Conservation (phyloP, 1,140 invertebrate species). For the Bombus affinis region DNA sequence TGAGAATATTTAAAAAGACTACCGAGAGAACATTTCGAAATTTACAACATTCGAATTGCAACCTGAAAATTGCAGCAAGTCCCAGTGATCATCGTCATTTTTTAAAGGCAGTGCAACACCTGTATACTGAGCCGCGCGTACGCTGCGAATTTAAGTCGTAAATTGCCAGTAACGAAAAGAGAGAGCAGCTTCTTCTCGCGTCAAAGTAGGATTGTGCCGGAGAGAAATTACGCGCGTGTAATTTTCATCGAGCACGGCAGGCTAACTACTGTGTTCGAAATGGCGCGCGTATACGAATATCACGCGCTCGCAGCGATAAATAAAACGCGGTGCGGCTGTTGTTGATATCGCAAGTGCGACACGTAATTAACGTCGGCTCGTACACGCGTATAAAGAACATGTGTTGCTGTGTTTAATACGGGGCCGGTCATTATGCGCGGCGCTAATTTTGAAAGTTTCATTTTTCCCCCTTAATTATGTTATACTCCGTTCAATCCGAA, state of each 20-base stretch:
- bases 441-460: conserved; percentile 35
- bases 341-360: conserved; percentile 52
- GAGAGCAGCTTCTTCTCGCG: neutral
- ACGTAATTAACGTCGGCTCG: conserved; percentile 47
- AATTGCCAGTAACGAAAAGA: neutral
- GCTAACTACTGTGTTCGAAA: neutral
- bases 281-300: conserved; percentile 4
- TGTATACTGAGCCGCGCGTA: neutral
- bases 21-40: neutral
- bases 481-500: conserved; percentile 3
- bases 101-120: neutral
- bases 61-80: neutral
- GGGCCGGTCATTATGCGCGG: neutral
- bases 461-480: conserved; percentile 21
- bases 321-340: conserved; percentile 39
- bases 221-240: conserved; percentile 21
- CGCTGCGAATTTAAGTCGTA: neutral
- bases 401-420: conserved; percentile 22
- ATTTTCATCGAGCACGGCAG: conserved; percentile 5
- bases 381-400: conserved; percentile 37
- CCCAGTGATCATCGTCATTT: neutral
- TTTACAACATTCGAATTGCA: neutral
- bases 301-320: conserved; percentile 28
- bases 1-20: no score
- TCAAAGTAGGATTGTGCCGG: conserved; percentile 4